Percentiles rank a stretch among this genome's conserved stretches.
Evolutionary conservation across 2,797 vertebrate species (phyloP).

Genomic region (Neoniphon sammara): DNA sequence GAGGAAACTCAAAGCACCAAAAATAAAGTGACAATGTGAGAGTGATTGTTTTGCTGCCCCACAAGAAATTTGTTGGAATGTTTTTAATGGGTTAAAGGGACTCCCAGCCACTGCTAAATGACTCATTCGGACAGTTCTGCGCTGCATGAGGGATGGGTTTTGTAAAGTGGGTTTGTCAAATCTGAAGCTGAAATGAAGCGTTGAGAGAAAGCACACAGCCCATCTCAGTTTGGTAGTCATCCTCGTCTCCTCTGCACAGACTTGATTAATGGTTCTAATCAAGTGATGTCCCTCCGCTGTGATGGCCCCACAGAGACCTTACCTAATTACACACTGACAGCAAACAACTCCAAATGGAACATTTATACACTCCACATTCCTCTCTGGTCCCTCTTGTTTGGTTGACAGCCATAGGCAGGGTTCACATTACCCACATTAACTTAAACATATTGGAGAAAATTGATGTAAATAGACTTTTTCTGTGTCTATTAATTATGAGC

Average conservation of each 20-base stretch:
- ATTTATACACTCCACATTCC: conserved; percentile 62
- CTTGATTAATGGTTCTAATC: conserved; percentile 83
- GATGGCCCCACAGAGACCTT: conserved; percentile 68
- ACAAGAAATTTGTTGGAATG: conserved; percentile 51
- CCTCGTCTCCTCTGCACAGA: conserved; percentile 60
- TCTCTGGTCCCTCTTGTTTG: conserved; percentile 27
- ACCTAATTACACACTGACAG: conserved; percentile 71
- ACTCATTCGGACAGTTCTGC: conserved; percentile 60
- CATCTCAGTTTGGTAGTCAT: conserved; percentile 66
- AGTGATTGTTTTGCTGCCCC: conserved; percentile 56
- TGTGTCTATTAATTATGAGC: background rate
- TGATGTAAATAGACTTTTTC: background rate
- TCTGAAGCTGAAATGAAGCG: conserved; percentile 74
- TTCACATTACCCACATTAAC: conserved; percentile 1
- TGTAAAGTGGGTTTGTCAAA: conserved; percentile 61
- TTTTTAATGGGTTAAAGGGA: conserved; percentile 41
- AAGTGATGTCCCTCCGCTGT: conserved; percentile 72
- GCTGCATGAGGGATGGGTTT: conserved; percentile 46
- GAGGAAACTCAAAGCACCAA: conserved; percentile 53
- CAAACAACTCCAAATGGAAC: conserved; percentile 72
- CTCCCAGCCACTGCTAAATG: conserved; percentile 37
- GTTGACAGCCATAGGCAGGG: conserved; percentile 11
- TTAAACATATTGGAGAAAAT: background rate
- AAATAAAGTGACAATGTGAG: conserved; percentile 55
- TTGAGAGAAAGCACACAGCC: conserved; percentile 72